These are phyloP conservation scores for Euplagia quadripunctaria DNA, from an alignment of 2,888 invertebrate species.

Conservation along the genomic window DNA sequence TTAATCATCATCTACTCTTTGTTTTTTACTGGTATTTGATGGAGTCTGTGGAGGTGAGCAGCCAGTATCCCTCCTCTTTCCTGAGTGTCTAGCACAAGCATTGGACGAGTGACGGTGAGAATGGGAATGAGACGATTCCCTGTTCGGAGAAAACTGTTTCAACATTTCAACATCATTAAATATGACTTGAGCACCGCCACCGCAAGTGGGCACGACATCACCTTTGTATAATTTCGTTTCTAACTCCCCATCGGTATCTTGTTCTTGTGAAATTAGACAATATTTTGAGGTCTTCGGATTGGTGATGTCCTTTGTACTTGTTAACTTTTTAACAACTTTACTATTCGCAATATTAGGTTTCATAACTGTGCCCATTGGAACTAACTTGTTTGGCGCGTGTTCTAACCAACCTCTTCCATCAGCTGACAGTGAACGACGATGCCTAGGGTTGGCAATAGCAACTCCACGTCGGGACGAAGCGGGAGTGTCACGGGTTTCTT, in stretches of 20 bases:
- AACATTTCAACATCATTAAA: slow-evolving; percentile 98
- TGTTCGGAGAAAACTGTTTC: slow-evolving; percentile 92
- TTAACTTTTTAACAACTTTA: slow-evolving; percentile 94
- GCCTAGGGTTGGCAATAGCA: slow-evolving; percentile 90
- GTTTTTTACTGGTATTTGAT: slow-evolving; percentile 81
- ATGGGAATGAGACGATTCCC: slow-evolving; percentile 58
- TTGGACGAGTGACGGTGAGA: slow-evolving; percentile 66
- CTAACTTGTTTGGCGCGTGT: slow-evolving; percentile 93
- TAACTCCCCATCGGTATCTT: slow-evolving; percentile 96
- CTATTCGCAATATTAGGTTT: slow-evolving; percentile 94
- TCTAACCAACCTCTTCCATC: slow-evolving; percentile 94
- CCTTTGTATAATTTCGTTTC: slow-evolving; percentile 98
- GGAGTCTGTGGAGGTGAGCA: slow-evolving; percentile 80
- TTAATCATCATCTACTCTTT: slow-evolving; percentile 77
- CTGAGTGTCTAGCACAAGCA: slow-evolving; percentile 78
- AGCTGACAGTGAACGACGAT: slow-evolving; percentile 94
- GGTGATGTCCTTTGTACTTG: slow-evolving; percentile 92
- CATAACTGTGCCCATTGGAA: slow-evolving; percentile 95
- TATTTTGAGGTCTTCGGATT: slow-evolving; percentile 93
- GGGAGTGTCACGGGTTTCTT: slow-evolving; percentile 69
- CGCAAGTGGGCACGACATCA: slow-evolving; percentile 96
- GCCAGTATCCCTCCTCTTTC: slow-evolving; percentile 76
- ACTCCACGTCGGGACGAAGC: slow-evolving; percentile 86
- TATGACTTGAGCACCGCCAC: slow-evolving; percentile 98
- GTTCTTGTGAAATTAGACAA: slow-evolving; percentile 96